Evolutionary conservation across 2,888 invertebrate genomes (phyloP).

Genomic region (Cenopis cana): DNA sequence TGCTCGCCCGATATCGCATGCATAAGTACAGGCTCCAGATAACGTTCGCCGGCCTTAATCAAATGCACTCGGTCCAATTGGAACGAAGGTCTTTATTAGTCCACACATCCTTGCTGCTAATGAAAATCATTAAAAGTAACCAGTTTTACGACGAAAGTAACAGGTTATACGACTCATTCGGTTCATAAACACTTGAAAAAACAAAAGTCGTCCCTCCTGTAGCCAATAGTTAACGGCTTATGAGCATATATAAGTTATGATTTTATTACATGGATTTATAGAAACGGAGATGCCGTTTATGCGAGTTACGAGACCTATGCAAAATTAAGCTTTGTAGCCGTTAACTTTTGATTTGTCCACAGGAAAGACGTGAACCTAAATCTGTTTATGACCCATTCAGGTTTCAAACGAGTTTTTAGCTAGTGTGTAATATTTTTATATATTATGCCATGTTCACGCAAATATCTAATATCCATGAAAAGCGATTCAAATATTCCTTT

Average conservation of each 20-base stretch:
- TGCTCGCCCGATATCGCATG: slow-evolving; percentile 27
- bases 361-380: too few species aligned
- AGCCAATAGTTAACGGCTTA: too few species aligned
- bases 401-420: neutral
- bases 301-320: too few species aligned
- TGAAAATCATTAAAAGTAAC: slow-evolving; percentile 8
- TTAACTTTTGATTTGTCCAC: too few species aligned
- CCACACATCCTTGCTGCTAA: neutral
- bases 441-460: neutral
- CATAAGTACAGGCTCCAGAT: slow-evolving; percentile 40
- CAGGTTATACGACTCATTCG: neutral
- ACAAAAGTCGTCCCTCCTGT: too few species aligned
- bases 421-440: neutral
- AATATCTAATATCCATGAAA: neutral
- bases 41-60: slow-evolving; percentile 38
- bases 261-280: too few species aligned
- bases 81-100: slow-evolving; percentile 16
- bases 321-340: too few species aligned
- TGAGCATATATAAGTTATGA: too few species aligned
- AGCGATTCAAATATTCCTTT: too few species aligned
- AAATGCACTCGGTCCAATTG: slow-evolving; percentile 36
- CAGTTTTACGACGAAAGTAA: neutral
- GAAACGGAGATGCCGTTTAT: too few species aligned
- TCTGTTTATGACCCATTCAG: too few species aligned
- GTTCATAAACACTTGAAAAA: neutral